phyloP scores from a whole-genome alignment of 2,113 vertebrate species.

The Sturnira hondurensis region DNA sequence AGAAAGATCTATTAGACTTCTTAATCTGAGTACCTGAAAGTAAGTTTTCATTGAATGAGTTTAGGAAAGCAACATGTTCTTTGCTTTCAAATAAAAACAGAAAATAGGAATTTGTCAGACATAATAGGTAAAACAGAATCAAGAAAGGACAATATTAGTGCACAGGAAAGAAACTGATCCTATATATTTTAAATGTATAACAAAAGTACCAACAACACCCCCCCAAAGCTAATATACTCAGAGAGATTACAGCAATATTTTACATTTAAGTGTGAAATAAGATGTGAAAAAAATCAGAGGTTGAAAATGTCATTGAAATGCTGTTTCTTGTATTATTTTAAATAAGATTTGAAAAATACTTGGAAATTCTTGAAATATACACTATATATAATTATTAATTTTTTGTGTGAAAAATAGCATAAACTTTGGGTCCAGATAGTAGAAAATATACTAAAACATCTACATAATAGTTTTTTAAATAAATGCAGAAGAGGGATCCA shows the following conservation, averaged over 20 bases:
- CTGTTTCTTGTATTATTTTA: background rate
- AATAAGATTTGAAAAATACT: background rate
- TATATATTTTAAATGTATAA: background rate
- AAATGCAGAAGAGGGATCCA: background rate
- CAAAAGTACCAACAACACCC: background rate
- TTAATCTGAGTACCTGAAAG: background rate
- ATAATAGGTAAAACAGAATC: background rate
- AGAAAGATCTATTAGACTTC: background rate
- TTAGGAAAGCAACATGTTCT: background rate
- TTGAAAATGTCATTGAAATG: background rate
- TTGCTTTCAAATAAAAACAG: background rate
- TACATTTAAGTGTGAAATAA: background rate
- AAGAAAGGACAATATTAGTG: background rate
- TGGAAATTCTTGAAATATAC: background rate
- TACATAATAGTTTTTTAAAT: background rate
- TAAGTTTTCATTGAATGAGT: background rate
- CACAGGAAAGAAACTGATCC: background rate
- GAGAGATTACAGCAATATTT: background rate
- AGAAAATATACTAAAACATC: background rate
- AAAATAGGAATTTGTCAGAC: background rate
- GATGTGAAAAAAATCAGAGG: background rate
- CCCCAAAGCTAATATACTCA: background rate
- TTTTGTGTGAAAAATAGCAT: background rate
- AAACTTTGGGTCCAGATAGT: background rate
- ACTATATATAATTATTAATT: background rate